These are phyloP conservation scores for Xiphorhynchus elegans DNA, from an alignment of 2,113 vertebrate species.

Conservation along the genomic window DNA sequence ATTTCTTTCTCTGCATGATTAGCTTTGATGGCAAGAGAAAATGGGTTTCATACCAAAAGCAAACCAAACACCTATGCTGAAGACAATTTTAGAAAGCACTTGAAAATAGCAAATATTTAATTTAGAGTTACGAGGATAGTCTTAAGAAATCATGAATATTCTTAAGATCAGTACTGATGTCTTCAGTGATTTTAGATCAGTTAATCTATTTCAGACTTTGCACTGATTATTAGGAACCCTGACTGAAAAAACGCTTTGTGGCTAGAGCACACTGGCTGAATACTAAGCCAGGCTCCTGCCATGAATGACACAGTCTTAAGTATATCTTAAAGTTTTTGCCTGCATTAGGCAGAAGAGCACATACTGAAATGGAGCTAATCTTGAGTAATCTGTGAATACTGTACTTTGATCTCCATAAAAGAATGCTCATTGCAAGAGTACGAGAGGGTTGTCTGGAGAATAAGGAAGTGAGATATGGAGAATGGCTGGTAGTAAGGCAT, in stretches of 20 bases:
- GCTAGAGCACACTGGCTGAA: background rate
- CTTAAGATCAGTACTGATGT: background rate
- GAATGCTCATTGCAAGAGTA: background rate
- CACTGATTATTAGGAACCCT: conserved; percentile 16
- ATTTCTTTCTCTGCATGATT: background rate
- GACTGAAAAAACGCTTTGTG: background rate
- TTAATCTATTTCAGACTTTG: conserved; percentile 32
- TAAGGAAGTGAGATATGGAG: background rate
- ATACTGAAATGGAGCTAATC: background rate
- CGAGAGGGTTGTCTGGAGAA: background rate
- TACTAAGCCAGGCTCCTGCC: background rate
- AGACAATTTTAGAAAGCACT: background rate
- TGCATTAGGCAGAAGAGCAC: background rate
- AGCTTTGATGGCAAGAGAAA: background rate
- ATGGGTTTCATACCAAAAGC: background rate
- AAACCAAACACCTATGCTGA: background rate
- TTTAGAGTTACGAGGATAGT: background rate
- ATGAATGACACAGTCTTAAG: background rate
- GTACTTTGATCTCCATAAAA: background rate
- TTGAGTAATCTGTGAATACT: background rate
- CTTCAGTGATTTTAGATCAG: background rate
- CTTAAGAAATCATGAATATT: background rate
- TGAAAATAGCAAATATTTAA: conserved; percentile 19
- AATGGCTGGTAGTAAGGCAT: background rate
- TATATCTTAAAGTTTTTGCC: background rate